phyloP scores from a whole-genome alignment of 2,113 vertebrate species.

The Stigmatopora argus region DNA sequence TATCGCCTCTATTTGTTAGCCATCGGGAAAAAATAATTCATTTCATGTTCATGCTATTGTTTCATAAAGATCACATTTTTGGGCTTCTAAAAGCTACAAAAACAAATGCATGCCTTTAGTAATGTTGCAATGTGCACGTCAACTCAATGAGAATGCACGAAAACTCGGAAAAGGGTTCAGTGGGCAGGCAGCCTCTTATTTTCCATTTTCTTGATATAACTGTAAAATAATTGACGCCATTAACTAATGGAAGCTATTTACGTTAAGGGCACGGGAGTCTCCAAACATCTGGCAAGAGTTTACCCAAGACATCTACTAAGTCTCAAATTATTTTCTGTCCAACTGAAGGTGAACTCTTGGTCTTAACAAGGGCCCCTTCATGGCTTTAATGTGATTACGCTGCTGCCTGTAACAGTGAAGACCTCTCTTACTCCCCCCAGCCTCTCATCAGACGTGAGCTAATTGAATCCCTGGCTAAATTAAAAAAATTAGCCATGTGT shows the following conservation, averaged over 20 bases:
- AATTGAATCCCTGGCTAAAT: conserved; percentile 58
- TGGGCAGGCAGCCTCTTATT: too few relatives aligned
- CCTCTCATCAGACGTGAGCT: conserved; percentile 51
- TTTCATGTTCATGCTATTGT: too few relatives aligned
- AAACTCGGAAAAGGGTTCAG: too few relatives aligned
- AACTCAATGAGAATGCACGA: too few relatives aligned
- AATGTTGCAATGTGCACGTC: too few relatives aligned
- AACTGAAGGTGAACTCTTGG: conserved; percentile 57
- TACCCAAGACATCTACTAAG: conserved; percentile 28
- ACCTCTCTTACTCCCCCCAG: conserved; percentile 38
- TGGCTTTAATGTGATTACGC: conserved; percentile 62
- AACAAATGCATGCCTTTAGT: too few relatives aligned
- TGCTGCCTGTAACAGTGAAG: conserved; percentile 44
- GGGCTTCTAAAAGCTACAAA: too few relatives aligned
- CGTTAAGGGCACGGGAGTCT: conserved; percentile 15
- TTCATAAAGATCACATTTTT: too few relatives aligned
- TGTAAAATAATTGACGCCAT: conserved; percentile 6
- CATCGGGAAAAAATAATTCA: background rate
- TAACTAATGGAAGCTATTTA: conserved; percentile 8
- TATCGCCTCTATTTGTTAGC: background rate
- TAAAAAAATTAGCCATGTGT: conserved; percentile 62
- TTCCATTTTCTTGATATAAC: conserved; percentile 56
- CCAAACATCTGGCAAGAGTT: conserved; percentile 19
- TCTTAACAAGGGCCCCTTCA: conserved; percentile 58
- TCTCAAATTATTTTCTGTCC: conserved; percentile 44